Evolutionary conservation across 1,140 invertebrate species (phyloP), one percentile per base, ranked within the genome.

Genomic region (Drosophila grimshawi): DNA sequence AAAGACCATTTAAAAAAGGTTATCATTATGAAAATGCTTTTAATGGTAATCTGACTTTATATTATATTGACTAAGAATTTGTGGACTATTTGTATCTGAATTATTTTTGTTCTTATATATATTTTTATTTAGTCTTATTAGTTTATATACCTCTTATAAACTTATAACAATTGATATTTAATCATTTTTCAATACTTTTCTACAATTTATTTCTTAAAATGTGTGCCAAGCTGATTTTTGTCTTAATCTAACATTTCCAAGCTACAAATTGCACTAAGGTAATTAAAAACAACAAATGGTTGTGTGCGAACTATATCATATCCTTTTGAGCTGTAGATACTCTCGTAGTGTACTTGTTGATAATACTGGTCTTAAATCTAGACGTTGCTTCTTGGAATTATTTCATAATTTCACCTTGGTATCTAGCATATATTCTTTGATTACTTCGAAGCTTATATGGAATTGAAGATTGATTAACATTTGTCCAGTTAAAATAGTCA

Each of bases 201-300:
- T 3, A 1, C 5, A 33, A 33, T 4, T 4, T 33, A 33, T 4
- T 3, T 33, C 4, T 4, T 33, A 33, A 33, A 4, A 33, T 33
- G 33, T 33, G 5, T 33, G 5, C 2, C 7, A 39, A 39, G 37
- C 10, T 4, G 6, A 35, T 11, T 33, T 19, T 45, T 65, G 27
- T 35, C 49, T 35, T 32, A 35, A 33, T 2, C n/a, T 48, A 27
- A n/a, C 19, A 45, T 32, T n/a, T 59, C 4, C 5, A 7, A 41
- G 11, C 5, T 7, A 3, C 6, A 32, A 35, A n/a, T 7, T 43
- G 56, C 46, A 68, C 65, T 35, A 60, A 33, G 2, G 29, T 51
- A 60, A 68, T 60, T 60, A 30, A 1, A 51, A 1, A 32, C 10
- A 27, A 39, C 2, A 8, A 33, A 35, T 29, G 43, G n/a, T 45